Percentiles rank a stretch among this genome's conserved stretches.
Evolutionary conservation across 2,888 invertebrate species (phyloP).

Genomic region (Tyria jacobaeae): DNA sequence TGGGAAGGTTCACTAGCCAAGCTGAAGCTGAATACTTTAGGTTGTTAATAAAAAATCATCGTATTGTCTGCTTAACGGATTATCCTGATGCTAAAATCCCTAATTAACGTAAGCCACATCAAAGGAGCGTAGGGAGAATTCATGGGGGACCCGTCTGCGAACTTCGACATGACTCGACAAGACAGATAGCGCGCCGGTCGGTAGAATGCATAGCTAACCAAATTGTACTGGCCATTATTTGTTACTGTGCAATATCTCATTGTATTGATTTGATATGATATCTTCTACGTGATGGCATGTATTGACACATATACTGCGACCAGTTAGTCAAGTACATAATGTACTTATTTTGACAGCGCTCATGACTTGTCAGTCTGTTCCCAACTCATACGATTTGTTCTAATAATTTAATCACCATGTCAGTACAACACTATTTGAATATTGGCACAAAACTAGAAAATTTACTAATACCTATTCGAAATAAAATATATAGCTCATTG

Average conservation of each 20-base stretch:
- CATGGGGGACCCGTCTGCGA: conserved; percentile 66
- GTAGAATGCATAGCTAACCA: conserved; percentile 51
- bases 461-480: background rate
- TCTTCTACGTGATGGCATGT: background rate
- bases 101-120: conserved; percentile 63
- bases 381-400: background rate
- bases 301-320: no score
- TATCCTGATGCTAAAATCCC: conserved; percentile 52
- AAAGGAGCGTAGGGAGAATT: conserved; percentile 52
- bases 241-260: conserved; percentile 13
- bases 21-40: conserved; percentile 43
- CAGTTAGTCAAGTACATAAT: no score
- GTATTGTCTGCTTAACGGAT: conserved; percentile 43
- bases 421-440: background rate
- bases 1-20: conserved; percentile 11
- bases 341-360: conserved; percentile 6
- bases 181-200: conserved; percentile 54
- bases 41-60: conserved; percentile 51
- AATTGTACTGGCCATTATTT: conserved; percentile 30
- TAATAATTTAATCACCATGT: background rate
- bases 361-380: background rate
- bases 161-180: conserved; percentile 64
- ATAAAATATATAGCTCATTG: background rate
- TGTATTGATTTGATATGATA: background rate
- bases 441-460: background rate